Evolutionary conservation across 2,888 invertebrate species (phyloP).

Genomic region (Athripsodes cinereus): DNA sequence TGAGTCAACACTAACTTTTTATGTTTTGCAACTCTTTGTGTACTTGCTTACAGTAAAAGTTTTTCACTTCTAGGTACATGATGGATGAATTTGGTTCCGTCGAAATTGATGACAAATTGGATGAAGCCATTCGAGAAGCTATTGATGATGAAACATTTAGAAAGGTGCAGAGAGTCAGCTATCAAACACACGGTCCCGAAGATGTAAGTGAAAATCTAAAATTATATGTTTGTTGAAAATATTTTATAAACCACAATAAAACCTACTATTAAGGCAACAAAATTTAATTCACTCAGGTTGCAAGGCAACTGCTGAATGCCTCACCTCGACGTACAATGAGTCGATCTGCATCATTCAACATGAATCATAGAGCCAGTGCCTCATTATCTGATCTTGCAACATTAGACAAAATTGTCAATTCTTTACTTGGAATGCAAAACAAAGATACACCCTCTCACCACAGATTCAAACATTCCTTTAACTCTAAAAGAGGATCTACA

Average conservation of each 20-base stretch:
- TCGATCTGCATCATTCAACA: slow-evolving; percentile 33
- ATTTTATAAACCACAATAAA: too few species aligned
- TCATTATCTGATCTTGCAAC: slow-evolving; percentile 54
- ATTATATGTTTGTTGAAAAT: too few species aligned
- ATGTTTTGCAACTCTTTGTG: background rate
- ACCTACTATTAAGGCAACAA: too few species aligned
- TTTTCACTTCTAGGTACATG: slow-evolving; percentile 40
- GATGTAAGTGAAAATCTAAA: slow-evolving; percentile 52
- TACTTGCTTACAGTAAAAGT: background rate
- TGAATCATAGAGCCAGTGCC: slow-evolving; percentile 28
- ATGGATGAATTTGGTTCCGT: slow-evolving; percentile 46
- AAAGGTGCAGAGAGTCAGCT: slow-evolving; percentile 66
- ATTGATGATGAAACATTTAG: slow-evolving; percentile 63
- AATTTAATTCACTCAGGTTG: slow-evolving; percentile 17
- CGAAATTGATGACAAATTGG: slow-evolving; percentile 54
- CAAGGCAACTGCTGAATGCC: slow-evolving; percentile 20
- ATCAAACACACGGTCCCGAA: slow-evolving; percentile 61
- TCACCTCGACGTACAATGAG: slow-evolving; percentile 21
- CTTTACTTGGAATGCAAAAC: slow-evolving; percentile 50
- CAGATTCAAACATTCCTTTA: slow-evolving; percentile 25
- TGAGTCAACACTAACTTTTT: too few species aligned
- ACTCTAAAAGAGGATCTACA: slow-evolving; percentile 22
- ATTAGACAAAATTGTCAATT: slow-evolving; percentile 57
- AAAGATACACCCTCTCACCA: slow-evolving; percentile 28
- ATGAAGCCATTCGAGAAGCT: slow-evolving; percentile 62